phyloP scores from a whole-genome alignment of 2,888 invertebrate species.

The Ochropleura plecta region DNA sequence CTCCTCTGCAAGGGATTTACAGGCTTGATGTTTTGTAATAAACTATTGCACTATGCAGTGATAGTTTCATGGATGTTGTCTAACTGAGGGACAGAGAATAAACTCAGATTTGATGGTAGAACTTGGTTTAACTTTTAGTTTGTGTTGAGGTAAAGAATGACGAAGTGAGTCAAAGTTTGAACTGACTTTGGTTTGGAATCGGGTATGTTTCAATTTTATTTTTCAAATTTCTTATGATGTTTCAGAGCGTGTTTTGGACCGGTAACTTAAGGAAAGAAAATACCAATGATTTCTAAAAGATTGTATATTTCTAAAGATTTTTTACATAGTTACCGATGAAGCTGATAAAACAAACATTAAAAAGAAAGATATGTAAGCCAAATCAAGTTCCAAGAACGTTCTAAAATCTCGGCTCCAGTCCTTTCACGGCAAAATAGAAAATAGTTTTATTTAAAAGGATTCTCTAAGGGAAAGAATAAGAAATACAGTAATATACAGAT shows the following conservation, averaged over 20 bases:
- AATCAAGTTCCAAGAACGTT: neutral
- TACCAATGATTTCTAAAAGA: neutral
- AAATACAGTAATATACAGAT: conserved; percentile 10
- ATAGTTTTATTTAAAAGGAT: neutral
- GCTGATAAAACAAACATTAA: no score
- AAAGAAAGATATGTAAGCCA: neutral
- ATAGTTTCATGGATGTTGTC: conserved; percentile 45
- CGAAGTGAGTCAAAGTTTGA: neutral
- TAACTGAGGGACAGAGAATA: conserved; percentile 44
- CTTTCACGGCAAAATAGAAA: neutral
- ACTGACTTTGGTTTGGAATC: neutral
- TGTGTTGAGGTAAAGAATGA: conserved; percentile 10
- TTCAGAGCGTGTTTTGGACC: neutral
- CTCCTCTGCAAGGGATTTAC: neutral
- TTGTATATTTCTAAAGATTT: neutral
- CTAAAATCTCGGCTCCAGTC: neutral
- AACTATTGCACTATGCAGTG: conserved; percentile 7
- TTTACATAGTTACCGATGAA: no score
- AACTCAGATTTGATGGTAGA: conserved; percentile 15
- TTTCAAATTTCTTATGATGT: conserved; percentile 17
- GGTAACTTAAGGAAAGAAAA: neutral
- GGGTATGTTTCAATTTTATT: conserved; percentile 16
- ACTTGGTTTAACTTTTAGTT: conserved; percentile 3
- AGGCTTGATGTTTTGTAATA: neutral
- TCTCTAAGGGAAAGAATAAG: neutral